phyloP scores from a whole-genome alignment of 2,797 vertebrate genomes.

The Squalus acanthias region DNA sequence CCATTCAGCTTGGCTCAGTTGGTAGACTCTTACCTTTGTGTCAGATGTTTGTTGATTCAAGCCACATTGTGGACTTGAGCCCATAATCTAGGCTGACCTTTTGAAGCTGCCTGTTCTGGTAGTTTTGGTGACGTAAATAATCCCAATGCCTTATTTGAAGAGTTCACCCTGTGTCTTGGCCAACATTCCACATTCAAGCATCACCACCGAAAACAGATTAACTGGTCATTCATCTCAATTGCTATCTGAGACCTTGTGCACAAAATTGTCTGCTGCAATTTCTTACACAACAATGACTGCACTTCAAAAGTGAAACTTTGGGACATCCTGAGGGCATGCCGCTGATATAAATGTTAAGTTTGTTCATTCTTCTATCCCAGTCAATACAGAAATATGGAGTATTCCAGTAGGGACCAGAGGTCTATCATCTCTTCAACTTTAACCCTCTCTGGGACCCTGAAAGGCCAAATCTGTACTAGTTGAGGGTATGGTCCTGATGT shows the following conservation, averaged over 20 bases:
- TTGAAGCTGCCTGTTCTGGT: background rate
- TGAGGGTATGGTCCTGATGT: background rate
- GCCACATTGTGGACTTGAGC: background rate
- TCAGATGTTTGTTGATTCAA: background rate
- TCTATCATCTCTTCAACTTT: background rate
- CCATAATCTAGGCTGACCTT: background rate
- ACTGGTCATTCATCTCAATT: background rate
- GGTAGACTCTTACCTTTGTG: background rate
- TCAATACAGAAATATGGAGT: background rate
- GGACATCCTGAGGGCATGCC: background rate
- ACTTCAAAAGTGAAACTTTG: background rate
- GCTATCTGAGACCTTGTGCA: background rate
- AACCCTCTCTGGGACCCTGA: background rate
- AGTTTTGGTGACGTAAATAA: background rate
- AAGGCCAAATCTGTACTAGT: background rate
- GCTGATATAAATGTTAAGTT: background rate
- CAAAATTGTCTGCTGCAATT: background rate
- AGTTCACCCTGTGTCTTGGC: background rate
- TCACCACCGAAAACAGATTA: background rate
- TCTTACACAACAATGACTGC: background rate
- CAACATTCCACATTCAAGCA: background rate
- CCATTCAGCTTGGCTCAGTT: background rate
- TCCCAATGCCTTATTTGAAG: background rate
- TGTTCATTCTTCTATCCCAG: background rate
- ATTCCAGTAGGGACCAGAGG: background rate